Evolutionary conservation across 2,113 vertebrate genomes (phyloP), one percentile per base, ranked within the genome.

Genomic region (Pterocles orientalis): DNA sequence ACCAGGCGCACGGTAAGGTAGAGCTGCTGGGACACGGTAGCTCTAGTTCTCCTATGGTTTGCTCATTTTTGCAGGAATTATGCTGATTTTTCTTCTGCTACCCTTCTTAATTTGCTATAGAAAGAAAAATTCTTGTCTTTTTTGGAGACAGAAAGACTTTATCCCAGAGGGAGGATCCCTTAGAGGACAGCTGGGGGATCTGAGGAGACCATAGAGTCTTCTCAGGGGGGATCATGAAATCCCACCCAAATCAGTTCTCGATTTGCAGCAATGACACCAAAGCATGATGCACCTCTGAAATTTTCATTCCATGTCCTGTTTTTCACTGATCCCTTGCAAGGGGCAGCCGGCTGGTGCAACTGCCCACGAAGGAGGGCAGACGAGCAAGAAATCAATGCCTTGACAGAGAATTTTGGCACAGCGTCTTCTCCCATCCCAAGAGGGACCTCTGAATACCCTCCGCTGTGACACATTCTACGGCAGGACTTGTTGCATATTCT

Each of bases 401-500:
- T 14, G 72, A 73, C 36, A 43, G 33, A 2, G 18, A 51, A 19
- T 73, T 75, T 60, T 23, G 51, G 39, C 1, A 1, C 41, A 29
- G 48, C 10, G 88, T 24, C 39, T 50, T 84, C 45, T 92, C 14
- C 65, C 73, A 62, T 23, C 47, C 72, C 0, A 14, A 64, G 48
- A 45, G 65, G 26, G 47, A 41, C 31, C 86, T 48, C 68, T 24
- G 54, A 78, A 61, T 78, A 79, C 43, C 78, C 66, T 26, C 58
- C 0, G 3, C 47, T 1, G 3, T 7, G 25, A 85, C 3, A 5
- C 66, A 26, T 60, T 57, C 70, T n/a, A 18, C 6, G 1, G 64
- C 76, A 39, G 64, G 66, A 94, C 94, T 85, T 90, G 95, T 89
- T 97, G 95, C 94, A 88, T 96, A 94, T 95, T 96, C 94, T 94